These are phyloP conservation scores for Xanthorhoe designata DNA, from an alignment of 2,888 invertebrate genomes.

Conservation along the genomic window DNA sequence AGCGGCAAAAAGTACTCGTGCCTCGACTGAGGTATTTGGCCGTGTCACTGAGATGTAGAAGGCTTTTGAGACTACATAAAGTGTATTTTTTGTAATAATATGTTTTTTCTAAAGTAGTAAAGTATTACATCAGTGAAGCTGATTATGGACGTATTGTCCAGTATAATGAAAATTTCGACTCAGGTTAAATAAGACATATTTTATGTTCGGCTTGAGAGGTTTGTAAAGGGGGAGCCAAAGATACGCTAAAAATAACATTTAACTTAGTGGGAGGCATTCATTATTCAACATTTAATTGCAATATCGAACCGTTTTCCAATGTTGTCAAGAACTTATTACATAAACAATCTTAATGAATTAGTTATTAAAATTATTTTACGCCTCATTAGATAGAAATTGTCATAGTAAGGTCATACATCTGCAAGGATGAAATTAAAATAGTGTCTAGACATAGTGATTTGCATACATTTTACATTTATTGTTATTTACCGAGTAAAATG, in stretches of 20 bases:
- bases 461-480: constrained; percentile 38
- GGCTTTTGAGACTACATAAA: too few species aligned
- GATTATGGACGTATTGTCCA: too few species aligned
- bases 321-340: background rate
- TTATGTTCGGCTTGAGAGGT: too few species aligned
- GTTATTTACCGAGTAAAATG: constrained; percentile 9
- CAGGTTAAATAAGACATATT: too few species aligned
- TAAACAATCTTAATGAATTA: background rate
- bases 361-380: constrained; percentile 11
- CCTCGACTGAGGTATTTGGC: too few species aligned
- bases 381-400: constrained; percentile 30
- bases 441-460: constrained; percentile 46
- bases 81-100: too few species aligned
- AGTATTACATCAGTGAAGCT: too few species aligned
- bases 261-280: background rate
- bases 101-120: too few species aligned
- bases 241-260: background rate
- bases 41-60: too few species aligned
- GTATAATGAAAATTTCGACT: too few species aligned
- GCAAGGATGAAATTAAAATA: constrained; percentile 25
- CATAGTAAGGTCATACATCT: constrained; percentile 15
- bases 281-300: background rate
- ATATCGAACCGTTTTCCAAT: background rate
- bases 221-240: too few species aligned
- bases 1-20: too few species aligned